A percentile compares a stretch with the other conserved stretches of the same genome.
These are phyloP conservation scores for Alethe castanea DNA, from an alignment of 2,113 vertebrate genomes.

Conservation along the genomic window DNA sequence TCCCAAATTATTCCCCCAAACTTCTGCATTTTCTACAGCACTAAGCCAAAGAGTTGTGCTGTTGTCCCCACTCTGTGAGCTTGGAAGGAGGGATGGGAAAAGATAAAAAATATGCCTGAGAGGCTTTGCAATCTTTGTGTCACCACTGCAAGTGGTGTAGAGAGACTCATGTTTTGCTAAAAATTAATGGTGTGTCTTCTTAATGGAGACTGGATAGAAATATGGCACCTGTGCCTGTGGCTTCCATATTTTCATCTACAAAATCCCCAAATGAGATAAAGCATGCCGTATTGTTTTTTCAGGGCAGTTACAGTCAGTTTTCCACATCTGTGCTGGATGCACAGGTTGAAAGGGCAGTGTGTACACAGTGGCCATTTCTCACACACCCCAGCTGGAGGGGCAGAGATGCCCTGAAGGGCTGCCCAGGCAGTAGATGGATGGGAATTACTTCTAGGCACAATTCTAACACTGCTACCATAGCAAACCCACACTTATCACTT, in stretches of 20 bases:
- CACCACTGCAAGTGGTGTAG: not conserved
- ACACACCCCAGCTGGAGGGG: not conserved
- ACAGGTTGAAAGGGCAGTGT: not conserved
- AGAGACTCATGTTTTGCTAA: fast-evolving
- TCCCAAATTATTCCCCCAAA: not conserved
- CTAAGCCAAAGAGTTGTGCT: not conserved
- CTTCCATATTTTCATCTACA: not conserved
- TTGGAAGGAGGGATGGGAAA: not conserved
- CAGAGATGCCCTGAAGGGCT: not conserved
- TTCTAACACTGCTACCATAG: not conserved
- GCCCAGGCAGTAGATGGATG: not conserved
- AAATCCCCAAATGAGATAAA: not conserved
- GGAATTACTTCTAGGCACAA: not conserved
- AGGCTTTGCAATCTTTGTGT: not conserved
- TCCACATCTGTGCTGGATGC: not conserved
- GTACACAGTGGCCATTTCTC: not conserved
- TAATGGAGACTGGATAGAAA: not conserved
- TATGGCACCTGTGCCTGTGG: not conserved
- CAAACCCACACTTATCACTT: not conserved
- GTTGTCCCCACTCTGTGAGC: not conserved
- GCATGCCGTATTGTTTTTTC: not conserved
- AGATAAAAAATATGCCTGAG: not conserved
- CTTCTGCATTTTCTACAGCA: not conserved
- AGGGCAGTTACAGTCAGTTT: not conserved
- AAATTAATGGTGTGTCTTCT: not conserved